Percentiles rank a stretch among this genome's conserved stretches.
phyloP scores from a whole-genome alignment of 2,888 invertebrate genomes.

The Mesoligia furuncula region DNA sequence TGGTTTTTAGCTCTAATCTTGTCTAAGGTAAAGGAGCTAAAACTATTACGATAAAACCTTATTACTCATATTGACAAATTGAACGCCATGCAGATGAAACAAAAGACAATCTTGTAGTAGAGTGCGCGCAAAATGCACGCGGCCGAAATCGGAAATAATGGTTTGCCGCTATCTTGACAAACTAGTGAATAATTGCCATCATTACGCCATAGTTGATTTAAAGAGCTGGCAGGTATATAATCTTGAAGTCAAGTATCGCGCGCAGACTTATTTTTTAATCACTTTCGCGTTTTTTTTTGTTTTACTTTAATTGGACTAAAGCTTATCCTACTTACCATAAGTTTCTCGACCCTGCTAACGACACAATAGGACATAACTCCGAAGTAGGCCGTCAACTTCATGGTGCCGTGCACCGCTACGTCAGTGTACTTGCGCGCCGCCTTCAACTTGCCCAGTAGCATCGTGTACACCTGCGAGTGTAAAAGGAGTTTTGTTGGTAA shows the following conservation, averaged over 20 bases:
- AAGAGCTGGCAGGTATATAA: too few relatives aligned
- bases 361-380: slow-evolving; percentile 97
- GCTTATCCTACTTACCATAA: slow-evolving; percentile 92
- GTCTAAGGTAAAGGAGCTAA: neutral
- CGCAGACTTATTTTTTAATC: too few relatives aligned
- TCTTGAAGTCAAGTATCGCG: too few relatives aligned
- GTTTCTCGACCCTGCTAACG: slow-evolving; percentile 96
- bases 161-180: too few relatives aligned
- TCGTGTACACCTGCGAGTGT: slow-evolving; percentile 92
- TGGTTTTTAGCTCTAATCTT: neutral
- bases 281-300: neutral
- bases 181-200: too few relatives aligned
- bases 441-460: slow-evolving; percentile 94
- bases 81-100: neutral
- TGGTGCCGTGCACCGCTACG: slow-evolving; percentile 96
- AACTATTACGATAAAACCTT: neutral
- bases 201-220: too few relatives aligned
- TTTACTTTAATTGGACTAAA: neutral
- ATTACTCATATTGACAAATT: too few relatives aligned
- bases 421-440: slow-evolving; percentile 96
- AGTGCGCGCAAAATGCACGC: too few relatives aligned
- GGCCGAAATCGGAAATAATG: too few relatives aligned
- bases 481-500: neutral
- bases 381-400: slow-evolving; percentile 98
- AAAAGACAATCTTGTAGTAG: neutral